Base-by-base conservation (phyloP, 2,797 vertebrate genomes). In the Melanotaenia maccullochi region DNA sequence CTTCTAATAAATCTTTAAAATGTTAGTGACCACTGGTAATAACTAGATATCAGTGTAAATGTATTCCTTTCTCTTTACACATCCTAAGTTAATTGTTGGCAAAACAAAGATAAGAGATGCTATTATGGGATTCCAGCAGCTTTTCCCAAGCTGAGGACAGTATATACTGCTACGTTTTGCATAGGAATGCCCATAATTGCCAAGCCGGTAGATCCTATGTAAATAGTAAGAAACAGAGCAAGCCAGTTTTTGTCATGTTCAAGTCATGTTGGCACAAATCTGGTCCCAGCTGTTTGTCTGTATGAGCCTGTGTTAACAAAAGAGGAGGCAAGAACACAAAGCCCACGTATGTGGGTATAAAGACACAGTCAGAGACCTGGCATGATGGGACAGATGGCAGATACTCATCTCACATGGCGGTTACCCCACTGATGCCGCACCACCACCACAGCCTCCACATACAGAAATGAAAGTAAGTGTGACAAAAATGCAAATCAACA, bases 191-290 rank as follows among this genome's bases (percentile, higher is more conserved):
- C 28, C 52, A 40, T 49, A 18, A 22, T 28, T 13, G 30, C 60
- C 58, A 62, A 69, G 59, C 65, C 60, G 56, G 56, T 75, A 75
- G 44, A 66, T 73, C 32, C 51, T 69, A 67, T 73, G 76, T 47
- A 84, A 86, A 81, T 71, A 79, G 76, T 63, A 74, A 79, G 83
- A 83, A 89, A 87, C 72, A 78, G 57, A 75, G 67, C n/a, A 59
- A 68, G 76, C 79, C 66, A 60, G 74, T 77, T 78, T 68, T 68
- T 65, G 55, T 56, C 54, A 22, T 4, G 28, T 47, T 68, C 75
- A 85, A 86, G 76, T 79, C 76, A 24, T 42, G 38, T 57, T 87
- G 84, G 80, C 72, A 73, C 44, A 28, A 72, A 84, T 81, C 72
- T 79, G 73, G 55, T 44, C 65, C 73, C 82, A 83, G 77, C 75